Evolutionary conservation across 2,797 vertebrate species (phyloP).

Genomic region (Crypturellus tataupa): DNA sequence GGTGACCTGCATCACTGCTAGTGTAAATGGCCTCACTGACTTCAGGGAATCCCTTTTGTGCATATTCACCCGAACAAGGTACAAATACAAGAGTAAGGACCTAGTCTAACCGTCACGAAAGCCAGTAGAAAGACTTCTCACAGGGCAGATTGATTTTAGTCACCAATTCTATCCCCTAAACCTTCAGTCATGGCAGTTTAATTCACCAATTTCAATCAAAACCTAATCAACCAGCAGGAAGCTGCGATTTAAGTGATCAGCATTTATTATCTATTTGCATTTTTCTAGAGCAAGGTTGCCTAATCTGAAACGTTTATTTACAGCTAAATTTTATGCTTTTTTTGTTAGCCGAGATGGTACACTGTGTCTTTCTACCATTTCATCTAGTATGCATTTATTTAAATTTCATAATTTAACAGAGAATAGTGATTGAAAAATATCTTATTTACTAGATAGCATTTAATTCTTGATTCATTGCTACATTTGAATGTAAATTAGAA

Average conservation of each 20-base stretch:
- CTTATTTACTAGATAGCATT: not conserved
- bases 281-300: slow-evolving; percentile 20
- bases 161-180: not conserved
- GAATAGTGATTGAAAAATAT: slow-evolving; percentile 1
- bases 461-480: slow-evolving; percentile 14
- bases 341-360: not conserved
- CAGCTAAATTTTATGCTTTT: not conserved
- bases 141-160: not conserved
- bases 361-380: not conserved
- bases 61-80: not conserved
- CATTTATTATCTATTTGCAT: slow-evolving; percentile 34
- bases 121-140: not conserved
- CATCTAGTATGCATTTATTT: not conserved
- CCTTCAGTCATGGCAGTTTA: not conserved
- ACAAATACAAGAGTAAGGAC: not conserved
- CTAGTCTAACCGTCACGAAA: not conserved
- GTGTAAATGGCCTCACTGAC: not conserved
- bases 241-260: slow-evolving; percentile 51
- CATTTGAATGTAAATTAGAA: slow-evolving; percentile 6
- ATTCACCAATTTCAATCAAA: slow-evolving; percentile 60
- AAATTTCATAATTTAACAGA: not conserved
- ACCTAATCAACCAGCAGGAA: slow-evolving; percentile 46
- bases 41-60: not conserved
- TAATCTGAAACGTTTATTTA: slow-evolving; percentile 16
- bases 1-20: not conserved